Conservation (phyloP, 2,888 invertebrate species). For the Nomada goodeniana region DNA sequence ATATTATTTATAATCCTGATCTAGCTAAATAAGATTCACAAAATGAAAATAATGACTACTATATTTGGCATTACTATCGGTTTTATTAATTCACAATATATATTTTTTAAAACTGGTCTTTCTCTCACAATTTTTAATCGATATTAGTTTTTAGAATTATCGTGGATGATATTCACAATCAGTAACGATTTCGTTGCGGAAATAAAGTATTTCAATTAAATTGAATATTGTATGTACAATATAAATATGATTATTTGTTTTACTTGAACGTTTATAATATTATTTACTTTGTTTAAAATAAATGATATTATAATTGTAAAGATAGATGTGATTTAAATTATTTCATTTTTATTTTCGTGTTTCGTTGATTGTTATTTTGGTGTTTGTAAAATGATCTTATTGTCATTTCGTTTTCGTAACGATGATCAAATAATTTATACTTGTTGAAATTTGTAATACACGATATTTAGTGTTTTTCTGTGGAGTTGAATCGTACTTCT, state of each 20-base stretch:
- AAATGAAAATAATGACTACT: too few species aligned
- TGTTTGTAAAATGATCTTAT: not conserved
- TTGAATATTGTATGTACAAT: too few species aligned
- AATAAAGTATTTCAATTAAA: too few species aligned
- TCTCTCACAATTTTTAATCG: not conserved
- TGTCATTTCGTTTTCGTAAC: not conserved
- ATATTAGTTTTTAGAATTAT: not conserved
- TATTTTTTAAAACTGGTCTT: too few species aligned
- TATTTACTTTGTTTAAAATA: not conserved
- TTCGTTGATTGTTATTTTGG: not conserved
- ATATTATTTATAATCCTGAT: not conserved
- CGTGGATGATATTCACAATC: too few species aligned
- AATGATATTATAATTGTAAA: not conserved
- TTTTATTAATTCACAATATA: too few species aligned
- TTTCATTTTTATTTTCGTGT: not conserved
- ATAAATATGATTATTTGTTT: too few species aligned
- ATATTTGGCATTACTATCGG: too few species aligned
- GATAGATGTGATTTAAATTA: not conserved
- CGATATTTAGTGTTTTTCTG: not conserved
- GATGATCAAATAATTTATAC: not conserved
- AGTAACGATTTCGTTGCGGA: too few species aligned
- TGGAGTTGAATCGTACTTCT: not conserved
- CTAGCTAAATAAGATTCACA: too few species aligned
- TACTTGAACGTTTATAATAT: not conserved
- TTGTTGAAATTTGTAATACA: not conserved